A percentile compares a stretch with the other conserved stretches of the same genome.
These are phyloP conservation scores for Mythimna pallens DNA, from an alignment of 2,888 invertebrate genomes.

Conservation along the genomic window DNA sequence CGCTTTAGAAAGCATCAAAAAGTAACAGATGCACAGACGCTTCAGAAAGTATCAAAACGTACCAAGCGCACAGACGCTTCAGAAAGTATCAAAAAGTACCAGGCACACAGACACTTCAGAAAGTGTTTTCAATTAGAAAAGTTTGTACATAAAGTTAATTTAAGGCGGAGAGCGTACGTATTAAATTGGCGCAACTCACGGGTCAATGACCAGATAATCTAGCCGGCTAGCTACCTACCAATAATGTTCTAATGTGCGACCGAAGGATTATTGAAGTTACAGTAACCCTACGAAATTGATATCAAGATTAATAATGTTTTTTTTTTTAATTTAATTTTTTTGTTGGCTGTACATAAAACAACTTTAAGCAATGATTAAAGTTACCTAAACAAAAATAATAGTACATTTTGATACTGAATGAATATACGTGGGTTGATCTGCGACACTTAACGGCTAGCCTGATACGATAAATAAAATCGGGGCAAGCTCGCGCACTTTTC, in stretches of 20 bases:
- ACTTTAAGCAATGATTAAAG: not conserved
- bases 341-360: not conserved
- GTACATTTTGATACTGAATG: no score
- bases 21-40: not conserved
- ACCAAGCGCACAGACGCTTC: not conserved
- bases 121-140: slow-evolving; percentile 55
- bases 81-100: no score
- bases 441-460: no score
- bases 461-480: no score
- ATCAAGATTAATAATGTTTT: not conserved
- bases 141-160: slow-evolving; percentile 47
- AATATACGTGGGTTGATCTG: no score
- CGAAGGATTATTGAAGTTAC: not conserved
- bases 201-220: slow-evolving; percentile 67
- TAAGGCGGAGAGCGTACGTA: slow-evolving; percentile 47
- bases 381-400: no score
- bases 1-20: not conserved
- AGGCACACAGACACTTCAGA: not conserved
- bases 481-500: no score
- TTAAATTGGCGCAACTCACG: slow-evolving; percentile 55
- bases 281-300: not conserved
- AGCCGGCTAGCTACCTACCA: slow-evolving; percentile 57
- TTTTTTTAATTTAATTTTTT: not conserved
- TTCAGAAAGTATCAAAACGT: slow-evolving; percentile 14
- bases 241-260: slow-evolving; percentile 39